phyloP scores from a whole-genome alignment of 2,888 invertebrate genomes.

The Sminthurides aquaticus region DNA sequence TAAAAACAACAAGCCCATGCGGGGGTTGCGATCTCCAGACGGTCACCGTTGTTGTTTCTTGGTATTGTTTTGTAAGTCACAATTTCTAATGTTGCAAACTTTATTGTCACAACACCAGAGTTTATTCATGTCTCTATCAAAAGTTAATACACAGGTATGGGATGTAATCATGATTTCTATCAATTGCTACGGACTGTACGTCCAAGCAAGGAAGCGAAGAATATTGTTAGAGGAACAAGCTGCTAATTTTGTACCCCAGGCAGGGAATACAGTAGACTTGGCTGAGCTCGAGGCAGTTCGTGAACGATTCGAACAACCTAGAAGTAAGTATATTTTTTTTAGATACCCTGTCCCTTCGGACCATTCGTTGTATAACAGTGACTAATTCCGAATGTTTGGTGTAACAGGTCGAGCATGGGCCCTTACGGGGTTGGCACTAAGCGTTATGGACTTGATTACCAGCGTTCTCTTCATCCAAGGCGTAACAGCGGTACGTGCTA shows the following conservation, averaged over 20 bases:
- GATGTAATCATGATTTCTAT: conserved; percentile 9
- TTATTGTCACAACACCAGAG: not conserved
- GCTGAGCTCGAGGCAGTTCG: conserved; percentile 9
- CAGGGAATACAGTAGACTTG: conserved; percentile 17
- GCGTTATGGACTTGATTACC: conserved; percentile 11
- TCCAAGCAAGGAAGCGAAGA: conserved; percentile 11
- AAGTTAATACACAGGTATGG: conserved; percentile 9
- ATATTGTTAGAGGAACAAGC: conserved; percentile 10
- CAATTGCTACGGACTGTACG: conserved; percentile 13
- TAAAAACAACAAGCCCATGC: conserved; percentile 14
- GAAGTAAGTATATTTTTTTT: conserved; percentile 11
- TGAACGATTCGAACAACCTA: conserved; percentile 11
- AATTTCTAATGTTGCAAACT: not conserved
- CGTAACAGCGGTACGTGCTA: conserved; percentile 7
- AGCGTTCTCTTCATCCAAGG: conserved; percentile 19
- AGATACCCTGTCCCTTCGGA: not conserved
- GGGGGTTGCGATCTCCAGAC: conserved; percentile 17
- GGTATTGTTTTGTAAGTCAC: conserved; percentile 17
- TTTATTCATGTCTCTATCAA: not conserved
- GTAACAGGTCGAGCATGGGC: conserved; percentile 11
- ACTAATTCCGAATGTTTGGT: not conserved
- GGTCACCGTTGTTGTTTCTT: conserved; percentile 5
- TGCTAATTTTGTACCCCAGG: conserved; percentile 9
- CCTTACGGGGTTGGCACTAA: conserved; percentile 6
- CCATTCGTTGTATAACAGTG: not conserved